Evolutionary conservation across 2,888 invertebrate species (phyloP).

Genomic region (Trachelus troglodyta): DNA sequence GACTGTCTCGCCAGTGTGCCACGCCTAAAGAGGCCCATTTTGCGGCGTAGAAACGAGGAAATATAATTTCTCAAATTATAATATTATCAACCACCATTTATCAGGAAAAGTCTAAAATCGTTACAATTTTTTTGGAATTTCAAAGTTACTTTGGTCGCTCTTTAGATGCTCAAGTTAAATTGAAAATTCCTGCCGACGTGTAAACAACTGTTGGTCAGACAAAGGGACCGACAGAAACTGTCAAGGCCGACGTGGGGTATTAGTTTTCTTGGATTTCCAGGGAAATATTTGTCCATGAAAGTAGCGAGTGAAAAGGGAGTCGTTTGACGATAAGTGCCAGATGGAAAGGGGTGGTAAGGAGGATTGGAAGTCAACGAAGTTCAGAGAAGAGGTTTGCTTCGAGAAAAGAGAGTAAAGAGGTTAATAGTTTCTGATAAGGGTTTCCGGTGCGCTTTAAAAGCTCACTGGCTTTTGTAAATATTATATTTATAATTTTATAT

Average conservation of each 20-base stretch:
- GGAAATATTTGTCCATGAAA: background rate
- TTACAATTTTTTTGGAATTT: background rate
- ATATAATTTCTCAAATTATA: no score
- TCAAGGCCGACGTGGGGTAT: background rate
- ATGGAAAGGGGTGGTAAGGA: background rate
- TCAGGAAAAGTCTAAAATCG: background rate
- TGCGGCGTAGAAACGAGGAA: background rate
- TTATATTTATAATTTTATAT: background rate
- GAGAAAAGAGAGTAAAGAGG: background rate
- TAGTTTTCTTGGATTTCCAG: background rate
- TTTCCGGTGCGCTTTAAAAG: background rate
- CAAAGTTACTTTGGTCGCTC: background rate
- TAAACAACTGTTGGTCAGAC: background rate
- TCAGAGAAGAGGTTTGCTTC: background rate
- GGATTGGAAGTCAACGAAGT: background rate
- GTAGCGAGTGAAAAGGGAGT: background rate
- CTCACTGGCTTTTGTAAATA: background rate
- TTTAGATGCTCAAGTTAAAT: background rate
- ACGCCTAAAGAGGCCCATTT: conserved; percentile 1
- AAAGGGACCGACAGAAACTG: background rate
- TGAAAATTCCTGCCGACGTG: background rate
- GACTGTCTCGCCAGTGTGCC: conserved; percentile 7
- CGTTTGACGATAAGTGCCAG: background rate
- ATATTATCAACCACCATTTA: no score
- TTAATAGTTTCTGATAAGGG: background rate